These are phyloP conservation scores for Meloidogyne exigua DNA, from an alignment of 1,140 invertebrate genomes.

Conservation along the genomic window DNA sequence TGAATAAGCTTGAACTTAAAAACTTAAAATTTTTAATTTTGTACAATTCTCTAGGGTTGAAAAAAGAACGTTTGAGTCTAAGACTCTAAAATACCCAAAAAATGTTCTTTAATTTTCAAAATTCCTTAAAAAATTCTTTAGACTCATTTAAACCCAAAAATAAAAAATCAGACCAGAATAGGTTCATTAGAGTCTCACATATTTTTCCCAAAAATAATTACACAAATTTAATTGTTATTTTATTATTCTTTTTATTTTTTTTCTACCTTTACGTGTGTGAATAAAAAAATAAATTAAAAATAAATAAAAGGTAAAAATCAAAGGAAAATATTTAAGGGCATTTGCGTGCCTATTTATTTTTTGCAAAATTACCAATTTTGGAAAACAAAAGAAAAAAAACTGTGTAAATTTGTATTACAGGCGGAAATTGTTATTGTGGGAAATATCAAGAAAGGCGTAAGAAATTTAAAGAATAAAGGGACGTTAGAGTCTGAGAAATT, in stretches of 20 bases:
- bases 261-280: too few relatives aligned
- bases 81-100: too few relatives aligned
- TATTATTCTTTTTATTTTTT: too few relatives aligned
- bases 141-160: too few relatives aligned
- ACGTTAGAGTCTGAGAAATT: background rate
- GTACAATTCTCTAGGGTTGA: background rate
- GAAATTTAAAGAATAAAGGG: background rate
- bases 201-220: too few relatives aligned
- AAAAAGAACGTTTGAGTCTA: too few relatives aligned
- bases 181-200: too few relatives aligned
- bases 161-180: too few relatives aligned
- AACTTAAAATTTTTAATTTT: background rate
- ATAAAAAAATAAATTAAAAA: background rate
- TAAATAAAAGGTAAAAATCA: background rate
- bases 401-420: background rate
- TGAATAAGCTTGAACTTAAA: background rate
- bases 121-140: too few relatives aligned
- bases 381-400: background rate
- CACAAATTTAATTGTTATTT: too few relatives aligned
- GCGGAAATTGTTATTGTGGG: background rate
- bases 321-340: background rate
- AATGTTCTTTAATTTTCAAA: too few relatives aligned
- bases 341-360: slow-evolving; percentile 1
- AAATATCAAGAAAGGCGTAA: background rate
- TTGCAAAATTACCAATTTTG: background rate